A percentile compares a stretch with the other conserved stretches of the same genome.
phyloP scores from a whole-genome alignment of 2,888 invertebrate genomes.

The Pseudanteris insignis region DNA sequence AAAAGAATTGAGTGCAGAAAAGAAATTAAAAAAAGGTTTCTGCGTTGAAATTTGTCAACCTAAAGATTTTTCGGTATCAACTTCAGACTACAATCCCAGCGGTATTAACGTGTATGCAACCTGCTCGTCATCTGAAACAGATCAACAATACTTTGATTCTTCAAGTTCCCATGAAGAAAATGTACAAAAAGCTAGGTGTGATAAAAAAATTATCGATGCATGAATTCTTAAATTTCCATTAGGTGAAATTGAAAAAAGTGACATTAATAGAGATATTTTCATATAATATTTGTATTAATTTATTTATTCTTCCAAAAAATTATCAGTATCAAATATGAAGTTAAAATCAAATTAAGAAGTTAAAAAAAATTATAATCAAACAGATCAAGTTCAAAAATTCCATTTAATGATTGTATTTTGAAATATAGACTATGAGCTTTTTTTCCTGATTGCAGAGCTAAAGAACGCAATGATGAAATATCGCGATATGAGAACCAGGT shows the following conservation, averaged over 20 bases:
- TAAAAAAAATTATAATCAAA: no score
- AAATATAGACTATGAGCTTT: no score
- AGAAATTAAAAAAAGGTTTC: no score
- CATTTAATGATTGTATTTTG: no score
- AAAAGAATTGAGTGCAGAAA: no score
- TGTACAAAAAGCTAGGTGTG: constrained; percentile 30
- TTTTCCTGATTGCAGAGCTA: constrained; percentile 10
- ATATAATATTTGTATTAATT: background rate
- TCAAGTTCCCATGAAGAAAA: constrained; percentile 51
- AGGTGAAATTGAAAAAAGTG: no score
- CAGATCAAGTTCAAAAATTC: no score
- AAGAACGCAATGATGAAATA: constrained; percentile 52
- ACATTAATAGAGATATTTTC: no score
- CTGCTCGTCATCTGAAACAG: constrained; percentile 51
- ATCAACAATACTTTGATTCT: constrained; percentile 49
- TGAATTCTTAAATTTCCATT: no score
- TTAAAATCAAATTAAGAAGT: no score
- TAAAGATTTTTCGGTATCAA: constrained; percentile 28
- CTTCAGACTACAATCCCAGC: constrained; percentile 42
- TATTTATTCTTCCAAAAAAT: background rate
- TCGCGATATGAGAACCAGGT: constrained; percentile 57
- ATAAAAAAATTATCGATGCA: no score
- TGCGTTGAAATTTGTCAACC: constrained; percentile 24
- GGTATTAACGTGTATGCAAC: constrained; percentile 46
- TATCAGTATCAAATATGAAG: no score